Evolutionary conservation across 1,140 invertebrate species (phyloP), one percentile per base, ranked within the genome.

Genomic region (Aplysia californica): DNA sequence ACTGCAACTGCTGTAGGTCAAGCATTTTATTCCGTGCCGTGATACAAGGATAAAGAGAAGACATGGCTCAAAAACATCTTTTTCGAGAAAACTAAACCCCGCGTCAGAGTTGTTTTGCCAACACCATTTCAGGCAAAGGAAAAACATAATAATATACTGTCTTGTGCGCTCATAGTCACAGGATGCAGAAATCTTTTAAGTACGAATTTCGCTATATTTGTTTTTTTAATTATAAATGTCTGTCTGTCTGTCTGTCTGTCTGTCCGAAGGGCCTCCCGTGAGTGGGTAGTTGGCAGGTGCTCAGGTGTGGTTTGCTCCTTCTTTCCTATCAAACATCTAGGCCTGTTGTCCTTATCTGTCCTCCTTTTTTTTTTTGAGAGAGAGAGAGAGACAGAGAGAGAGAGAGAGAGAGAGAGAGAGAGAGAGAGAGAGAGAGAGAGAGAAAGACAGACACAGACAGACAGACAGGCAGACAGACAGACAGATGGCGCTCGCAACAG

Each of bases 61-160:
- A 70, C 91, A 87, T 2, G 92, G 81, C 90, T 90, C 86, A 93
- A 92, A 33, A 92, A 93, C 59, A 93, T 92, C 85, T 93, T 93
- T 18, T 92, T 93, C 83, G 93, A 93, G 23, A 93, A 89, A 79
- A 92, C 93, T 3, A 93, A 86, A 21, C 92, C 70, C 4, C 93
- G 86, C 20, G 92, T 91, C 3, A 93, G 84, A 44, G 91, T 87
- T 6, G 92, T 91, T 20, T 93, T 87, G 79, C 92, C 93, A 20
- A 92, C 86, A 58, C 92, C 81, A 59, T 93, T 93, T 70, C 92
- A 3, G 92, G 92, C 91, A 93, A 92, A 5, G 92, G 93, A 82
- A 89, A 92, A 5, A 92, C 89, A 90, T 91, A 72, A 20, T 65
- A 59, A 66, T 31, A n/a, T n/a, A n/a, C n/a, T n/a, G n/a, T n/a